Evolutionary conservation across 2,113 vertebrate species (phyloP).

Genomic region (Pantherophis guttatus): DNA sequence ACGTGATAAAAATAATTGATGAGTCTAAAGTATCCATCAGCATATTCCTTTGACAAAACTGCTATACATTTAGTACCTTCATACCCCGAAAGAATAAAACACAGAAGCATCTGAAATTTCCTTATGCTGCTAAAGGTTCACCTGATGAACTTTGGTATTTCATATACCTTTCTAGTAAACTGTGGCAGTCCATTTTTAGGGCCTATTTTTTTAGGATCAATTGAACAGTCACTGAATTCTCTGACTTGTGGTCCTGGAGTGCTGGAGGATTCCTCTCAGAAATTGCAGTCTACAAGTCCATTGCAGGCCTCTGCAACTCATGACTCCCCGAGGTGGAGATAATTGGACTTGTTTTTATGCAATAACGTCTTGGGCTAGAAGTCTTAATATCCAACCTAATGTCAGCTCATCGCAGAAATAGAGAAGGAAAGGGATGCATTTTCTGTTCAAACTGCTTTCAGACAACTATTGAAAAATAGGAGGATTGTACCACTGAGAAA

Average conservation of each 20-base stretch:
- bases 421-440: neutral
- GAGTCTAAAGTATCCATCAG: neutral
- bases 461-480: neutral
- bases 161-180: neutral
- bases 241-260: neutral
- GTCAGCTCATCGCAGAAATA: conserved; percentile 46
- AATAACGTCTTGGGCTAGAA: no score
- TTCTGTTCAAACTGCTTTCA: neutral
- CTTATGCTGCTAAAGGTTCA: neutral
- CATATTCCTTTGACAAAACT: neutral
- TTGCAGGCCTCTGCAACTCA: neutral
- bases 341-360: neutral
- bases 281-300: neutral
- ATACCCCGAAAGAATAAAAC: neutral
- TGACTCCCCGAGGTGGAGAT: neutral
- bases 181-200: no score
- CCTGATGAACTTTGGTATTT: neutral
- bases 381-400: neutral
- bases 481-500: neutral
- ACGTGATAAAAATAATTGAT: neutral
- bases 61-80: neutral
- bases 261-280: neutral
- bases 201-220: neutral
- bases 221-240: neutral
- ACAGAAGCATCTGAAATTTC: neutral